Conservation (phyloP, 2,113 vertebrate genomes). For the Xenopus tropicalis region UCB_Xtro_10.0 CM004443.2:150643501-150644000, state of each 20-base stretch:
- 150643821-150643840: slow-evolving; percentile 6
- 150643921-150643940: too few relatives aligned
- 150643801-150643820: not conserved
- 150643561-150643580: slow-evolving; percentile 1
- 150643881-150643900: too few relatives aligned
- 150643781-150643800: not conserved
- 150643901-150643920: too few relatives aligned
- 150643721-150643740: slow-evolving; percentile 57
- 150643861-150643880: too few relatives aligned
- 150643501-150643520: not conserved
- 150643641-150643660: slow-evolving; percentile 64
- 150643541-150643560: not conserved
- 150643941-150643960: too few relatives aligned
- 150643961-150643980: not conserved
- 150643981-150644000: not conserved
- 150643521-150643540: not conserved
- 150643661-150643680: slow-evolving; percentile 68
- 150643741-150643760: slow-evolving; percentile 38
- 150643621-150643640: slow-evolving; percentile 43
- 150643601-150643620: slow-evolving; percentile 27
- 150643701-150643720: slow-evolving; percentile 66
- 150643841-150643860: not conserved
- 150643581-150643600: not conserved
- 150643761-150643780: not conserved
- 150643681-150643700: slow-evolving; percentile 62